Evolutionary conservation across 2,888 invertebrate species (phyloP).

Genomic region (Volucella inflata): DNA sequence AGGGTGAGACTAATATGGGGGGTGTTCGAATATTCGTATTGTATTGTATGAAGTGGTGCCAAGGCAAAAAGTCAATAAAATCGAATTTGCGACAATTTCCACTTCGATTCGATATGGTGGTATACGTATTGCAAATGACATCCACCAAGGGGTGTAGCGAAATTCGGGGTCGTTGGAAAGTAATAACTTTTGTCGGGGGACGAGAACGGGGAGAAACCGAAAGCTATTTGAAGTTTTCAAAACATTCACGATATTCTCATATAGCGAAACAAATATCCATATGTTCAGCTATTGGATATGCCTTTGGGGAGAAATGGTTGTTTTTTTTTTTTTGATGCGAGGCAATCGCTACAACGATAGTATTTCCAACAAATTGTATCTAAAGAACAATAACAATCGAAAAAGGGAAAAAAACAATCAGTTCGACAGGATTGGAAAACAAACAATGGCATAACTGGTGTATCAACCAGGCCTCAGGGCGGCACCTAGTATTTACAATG

Average conservation of each 20-base stretch:
- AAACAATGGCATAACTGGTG: conserved; percentile 31
- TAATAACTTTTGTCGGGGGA: conserved; percentile 23
- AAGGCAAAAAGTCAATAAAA: conserved; percentile 49
- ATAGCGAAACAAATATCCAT: conserved; percentile 19
- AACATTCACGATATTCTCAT: conserved; percentile 35
- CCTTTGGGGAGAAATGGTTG: conserved; percentile 36
- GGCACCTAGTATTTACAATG: conserved; percentile 8
- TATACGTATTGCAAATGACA: conserved; percentile 20
- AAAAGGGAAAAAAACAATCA: conserved; percentile 20
- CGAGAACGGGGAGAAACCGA: conserved; percentile 5
- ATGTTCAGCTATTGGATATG: conserved; percentile 47
- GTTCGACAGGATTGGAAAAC: conserved; percentile 52
- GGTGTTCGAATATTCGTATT: neutral
- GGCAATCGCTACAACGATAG: conserved; percentile 23
- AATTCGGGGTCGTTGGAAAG: conserved; percentile 23
- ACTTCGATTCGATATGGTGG: conserved; percentile 36
- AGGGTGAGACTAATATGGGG: neutral
- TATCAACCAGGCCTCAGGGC: conserved; percentile 24
- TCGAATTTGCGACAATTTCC: conserved; percentile 59
- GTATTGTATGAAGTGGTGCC: neutral
- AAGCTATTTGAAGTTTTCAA: conserved; percentile 43
- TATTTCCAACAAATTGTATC: conserved; percentile 26
- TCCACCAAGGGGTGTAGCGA: neutral
- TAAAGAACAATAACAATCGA: neutral
- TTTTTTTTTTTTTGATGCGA: conserved; percentile 21